Percentiles rank a stretch among this genome's conserved stretches.
Conservation (phyloP, 2,888 invertebrate species). For the Dioctria linearis region DNA sequence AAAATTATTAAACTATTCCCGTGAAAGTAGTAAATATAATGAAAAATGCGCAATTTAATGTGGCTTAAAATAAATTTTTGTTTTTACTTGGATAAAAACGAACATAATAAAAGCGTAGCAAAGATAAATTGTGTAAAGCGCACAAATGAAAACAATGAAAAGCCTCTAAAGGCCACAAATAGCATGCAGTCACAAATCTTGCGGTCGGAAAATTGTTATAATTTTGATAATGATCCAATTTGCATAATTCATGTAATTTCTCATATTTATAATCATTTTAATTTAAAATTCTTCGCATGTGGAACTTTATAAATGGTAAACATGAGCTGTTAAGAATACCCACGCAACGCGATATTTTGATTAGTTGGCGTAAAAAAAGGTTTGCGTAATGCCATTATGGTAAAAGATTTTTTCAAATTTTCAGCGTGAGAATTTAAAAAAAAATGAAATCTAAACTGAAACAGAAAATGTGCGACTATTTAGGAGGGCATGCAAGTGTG, state of each 20-base stretch:
- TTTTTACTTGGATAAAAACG: not conserved
- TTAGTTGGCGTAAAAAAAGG: conserved; percentile 31
- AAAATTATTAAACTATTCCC: not conserved
- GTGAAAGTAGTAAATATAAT: not conserved
- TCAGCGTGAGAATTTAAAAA: conserved; percentile 20
- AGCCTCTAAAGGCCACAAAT: not conserved
- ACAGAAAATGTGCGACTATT: conserved; percentile 8
- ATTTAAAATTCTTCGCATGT: conserved; percentile 8
- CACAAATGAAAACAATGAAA: conserved; percentile 24
- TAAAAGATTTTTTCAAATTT: conserved; percentile 19
- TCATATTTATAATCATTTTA: conserved; percentile 5
- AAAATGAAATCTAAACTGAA: conserved; percentile 27
- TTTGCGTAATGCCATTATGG: conserved; percentile 19
- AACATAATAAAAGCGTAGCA: not conserved
- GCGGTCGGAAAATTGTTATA: not conserved
- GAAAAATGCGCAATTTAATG: not conserved
- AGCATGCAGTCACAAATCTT: not conserved
- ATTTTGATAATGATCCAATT: not conserved
- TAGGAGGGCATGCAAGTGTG: conserved; percentile 27
- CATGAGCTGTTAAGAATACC: conserved; percentile 20
- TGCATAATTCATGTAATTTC: conserved; percentile 39
- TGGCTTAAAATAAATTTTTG: conserved; percentile 6
- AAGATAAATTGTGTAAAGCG: not conserved
- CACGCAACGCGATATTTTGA: conserved; percentile 15
- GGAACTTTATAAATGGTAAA: conserved; percentile 24